phyloP scores from a whole-genome alignment of 2,888 invertebrate genomes.

The Drosophila tripunctata region DNA sequence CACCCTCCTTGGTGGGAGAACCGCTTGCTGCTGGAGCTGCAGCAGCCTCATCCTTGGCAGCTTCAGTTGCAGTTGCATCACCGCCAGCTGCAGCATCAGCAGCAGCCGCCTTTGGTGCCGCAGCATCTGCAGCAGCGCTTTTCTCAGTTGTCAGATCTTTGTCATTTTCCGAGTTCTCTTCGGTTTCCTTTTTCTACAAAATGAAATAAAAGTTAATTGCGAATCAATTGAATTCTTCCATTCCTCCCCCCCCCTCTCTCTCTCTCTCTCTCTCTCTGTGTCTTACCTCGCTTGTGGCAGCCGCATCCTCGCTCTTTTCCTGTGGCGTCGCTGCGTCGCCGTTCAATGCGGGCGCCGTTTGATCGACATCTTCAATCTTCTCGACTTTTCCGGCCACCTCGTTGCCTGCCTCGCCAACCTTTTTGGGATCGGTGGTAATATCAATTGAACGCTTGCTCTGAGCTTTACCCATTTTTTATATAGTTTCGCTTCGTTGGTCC shows the following conservation, averaged over 20 bases:
- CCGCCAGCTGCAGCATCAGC: conserved; percentile 39
- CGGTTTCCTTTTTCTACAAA: conserved; percentile 86
- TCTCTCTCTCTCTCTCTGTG: accelerated
- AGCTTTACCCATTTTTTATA: conserved; percentile 90
- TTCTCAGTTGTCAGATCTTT: conserved; percentile 89
- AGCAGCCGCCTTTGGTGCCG: conserved; percentile 50
- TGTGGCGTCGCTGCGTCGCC: conserved; percentile 88
- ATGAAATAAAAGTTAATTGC: not conserved
- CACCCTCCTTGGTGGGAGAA: conserved; percentile 70
- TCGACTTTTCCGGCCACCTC: conserved; percentile 90
- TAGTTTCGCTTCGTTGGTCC: conserved; percentile 37
- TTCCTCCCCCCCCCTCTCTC: not conserved
- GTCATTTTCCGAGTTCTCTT: conserved; percentile 86
- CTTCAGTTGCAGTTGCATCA: conserved; percentile 68
- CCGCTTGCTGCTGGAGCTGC: conserved; percentile 26
- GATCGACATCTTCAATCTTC: conserved; percentile 90
- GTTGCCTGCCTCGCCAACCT: conserved; percentile 84
- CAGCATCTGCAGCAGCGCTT: conserved; percentile 79
- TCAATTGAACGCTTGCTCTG: conserved; percentile 95
- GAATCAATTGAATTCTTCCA: too few species aligned
- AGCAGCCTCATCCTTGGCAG: conserved; percentile 61
- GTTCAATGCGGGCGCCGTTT: conserved; percentile 85
- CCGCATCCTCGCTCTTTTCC: conserved; percentile 86
- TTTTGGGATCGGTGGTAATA: conserved; percentile 88
- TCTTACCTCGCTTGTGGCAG: conserved; percentile 52